phyloP scores from a whole-genome alignment of 1,140 invertebrate genomes.

The Meloidogyne floridensis region DNA sequence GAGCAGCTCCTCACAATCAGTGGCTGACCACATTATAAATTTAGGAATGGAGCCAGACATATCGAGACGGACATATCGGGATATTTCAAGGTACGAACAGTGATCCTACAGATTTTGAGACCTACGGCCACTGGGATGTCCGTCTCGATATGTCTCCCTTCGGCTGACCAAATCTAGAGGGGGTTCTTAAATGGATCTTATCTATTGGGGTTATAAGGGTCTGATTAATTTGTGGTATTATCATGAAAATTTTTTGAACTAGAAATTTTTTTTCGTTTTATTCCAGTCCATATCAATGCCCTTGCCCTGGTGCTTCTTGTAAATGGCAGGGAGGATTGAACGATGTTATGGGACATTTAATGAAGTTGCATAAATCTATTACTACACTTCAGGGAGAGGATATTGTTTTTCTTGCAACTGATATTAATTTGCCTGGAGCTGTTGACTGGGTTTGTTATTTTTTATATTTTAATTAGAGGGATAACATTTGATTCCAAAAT shows the following conservation, averaged over 20 bases:
- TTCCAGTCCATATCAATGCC: slow-evolving; percentile 87
- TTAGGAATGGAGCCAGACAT: no score
- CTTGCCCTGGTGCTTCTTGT: slow-evolving; percentile 95
- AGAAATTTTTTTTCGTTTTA: slow-evolving; percentile 17
- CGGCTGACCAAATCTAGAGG: no score
- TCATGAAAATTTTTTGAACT: neutral
- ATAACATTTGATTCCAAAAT: neutral
- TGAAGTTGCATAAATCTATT: slow-evolving; percentile 97
- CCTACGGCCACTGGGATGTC: no score
- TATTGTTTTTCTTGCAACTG: slow-evolving; percentile 98
- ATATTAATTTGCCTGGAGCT: slow-evolving; percentile 97
- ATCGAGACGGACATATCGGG: no score
- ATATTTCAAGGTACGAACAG: no score
- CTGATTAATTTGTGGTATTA: no score
- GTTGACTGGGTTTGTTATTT: slow-evolving; percentile 88
- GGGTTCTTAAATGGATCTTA: no score
- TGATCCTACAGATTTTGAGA: no score
- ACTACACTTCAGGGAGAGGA: slow-evolving; percentile 93
- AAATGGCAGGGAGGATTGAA: slow-evolving; percentile 96
- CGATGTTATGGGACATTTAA: slow-evolving; percentile 94
- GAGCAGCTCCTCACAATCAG: no score
- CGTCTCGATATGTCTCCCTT: no score
- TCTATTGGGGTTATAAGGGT: no score
- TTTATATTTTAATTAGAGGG: neutral
- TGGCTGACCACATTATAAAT: no score